These are phyloP conservation scores for Sebastes jordani DNA, from an alignment of 2,797 vertebrate species.

Conservation along the genomic window DNA sequence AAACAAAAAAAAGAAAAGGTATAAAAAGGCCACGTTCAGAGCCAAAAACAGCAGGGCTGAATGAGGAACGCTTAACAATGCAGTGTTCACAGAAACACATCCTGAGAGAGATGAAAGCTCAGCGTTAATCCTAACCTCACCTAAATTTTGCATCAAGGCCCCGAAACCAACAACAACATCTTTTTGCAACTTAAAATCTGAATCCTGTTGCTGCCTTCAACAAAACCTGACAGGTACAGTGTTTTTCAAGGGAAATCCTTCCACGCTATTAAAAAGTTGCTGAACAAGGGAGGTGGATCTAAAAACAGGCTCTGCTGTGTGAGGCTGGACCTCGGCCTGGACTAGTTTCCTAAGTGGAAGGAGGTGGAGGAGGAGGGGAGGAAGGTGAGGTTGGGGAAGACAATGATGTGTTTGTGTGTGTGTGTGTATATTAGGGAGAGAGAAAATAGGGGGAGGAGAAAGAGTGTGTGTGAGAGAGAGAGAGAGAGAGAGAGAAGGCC, in stretches of 20 bases:
- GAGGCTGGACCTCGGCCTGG: slow-evolving; percentile 53
- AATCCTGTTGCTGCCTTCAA: background rate
- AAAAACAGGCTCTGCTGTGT: slow-evolving; percentile 47
- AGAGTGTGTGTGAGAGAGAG: background rate
- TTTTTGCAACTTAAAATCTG: background rate
- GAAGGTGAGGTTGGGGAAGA: slow-evolving; percentile 49
- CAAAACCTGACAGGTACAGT: slow-evolving; percentile 3
- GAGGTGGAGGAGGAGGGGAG: background rate
- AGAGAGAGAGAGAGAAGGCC: slow-evolving; percentile 55
- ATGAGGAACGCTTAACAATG: slow-evolving; percentile 15
- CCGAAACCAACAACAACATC: slow-evolving; percentile 12
- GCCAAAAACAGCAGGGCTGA: slow-evolving; percentile 1
- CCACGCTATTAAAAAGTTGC: background rate
- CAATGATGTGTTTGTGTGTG: slow-evolving; percentile 71
- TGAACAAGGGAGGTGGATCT: slow-evolving; percentile 41
- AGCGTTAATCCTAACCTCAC: slow-evolving; percentile 29
- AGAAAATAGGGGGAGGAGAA: slow-evolving; percentile 29
- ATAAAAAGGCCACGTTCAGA: background rate
- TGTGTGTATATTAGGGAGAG: slow-evolving; percentile 13
- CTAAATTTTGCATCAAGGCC: slow-evolving; percentile 9
- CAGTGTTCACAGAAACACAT: slow-evolving; percentile 56
- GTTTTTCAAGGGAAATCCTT: slow-evolving; percentile 4
- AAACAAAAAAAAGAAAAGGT: background rate
- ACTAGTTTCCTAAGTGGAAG: slow-evolving; percentile 44
- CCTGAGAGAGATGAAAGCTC: slow-evolving; percentile 58